Base-by-base conservation (phyloP, 2,113 vertebrate genomes). In the Amazona vittata region DNA sequence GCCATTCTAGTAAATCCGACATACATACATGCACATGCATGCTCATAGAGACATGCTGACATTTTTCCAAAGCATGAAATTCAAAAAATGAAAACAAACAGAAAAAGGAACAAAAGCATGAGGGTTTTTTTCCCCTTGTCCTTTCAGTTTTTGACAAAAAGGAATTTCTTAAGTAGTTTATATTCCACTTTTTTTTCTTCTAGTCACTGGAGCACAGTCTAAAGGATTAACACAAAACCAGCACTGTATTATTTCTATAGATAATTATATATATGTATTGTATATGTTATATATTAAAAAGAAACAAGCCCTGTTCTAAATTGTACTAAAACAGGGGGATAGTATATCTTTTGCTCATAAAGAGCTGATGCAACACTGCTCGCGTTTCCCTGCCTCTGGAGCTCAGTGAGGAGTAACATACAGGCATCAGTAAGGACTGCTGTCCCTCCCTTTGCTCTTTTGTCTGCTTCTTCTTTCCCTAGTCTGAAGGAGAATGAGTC, bases 401-500 rank as follows among this genome's bases (percentile, higher is more conserved):
- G 65, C 78, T 86, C 1, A 1, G 10, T 60, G 44, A 79, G 28
- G 80, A 62, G 1, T 65, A 65, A 22, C 16, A n/a, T 68, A 73
- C 20, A 91, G 43, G 46, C 74, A 47, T 47, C 44, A 37, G 50
- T 62, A 64, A 78, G 92, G 47, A 60, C 52, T 73, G 21, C 69
- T 91, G 25, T 82, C 73, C 22, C 28, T 86, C 31, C 33, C 50
- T 78, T 67, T 84, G 35, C 69, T 93, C 57, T 84, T 94, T 96
- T 94, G 60, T 92, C 73, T 91, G 69, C 46, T 75, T 75, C 65
- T 89, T 12, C 57, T 76, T 89, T 86, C 84, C 46, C 24, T 26
- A 14, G 64, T 57, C 57, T 80, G 22, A 63, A 91, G 73, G 52
- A 96, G 92, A 89, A 53, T 31, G 15, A 84, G 43, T 79, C 57